Conservation (phyloP, 2,113 vertebrate species). For the Dipodomys merriami region DNA sequence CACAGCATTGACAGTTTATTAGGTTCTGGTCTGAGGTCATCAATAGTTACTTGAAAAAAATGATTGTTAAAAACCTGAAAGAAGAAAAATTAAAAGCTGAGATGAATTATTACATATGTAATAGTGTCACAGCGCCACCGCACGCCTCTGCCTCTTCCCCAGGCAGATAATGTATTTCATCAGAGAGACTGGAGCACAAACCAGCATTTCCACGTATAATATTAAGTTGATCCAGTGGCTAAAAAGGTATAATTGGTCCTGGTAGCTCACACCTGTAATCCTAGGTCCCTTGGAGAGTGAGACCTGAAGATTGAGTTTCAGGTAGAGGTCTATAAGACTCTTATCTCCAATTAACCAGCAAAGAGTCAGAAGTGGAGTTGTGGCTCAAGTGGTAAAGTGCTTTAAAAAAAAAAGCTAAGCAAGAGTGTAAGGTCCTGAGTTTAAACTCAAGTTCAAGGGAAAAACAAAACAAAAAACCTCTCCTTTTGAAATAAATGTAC, state of each 20-base stretch:
- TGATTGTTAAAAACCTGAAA: slow-evolving; percentile 92
- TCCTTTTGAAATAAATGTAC: not conserved
- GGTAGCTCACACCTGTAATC: too few relatives aligned
- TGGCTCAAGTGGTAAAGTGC: too few relatives aligned
- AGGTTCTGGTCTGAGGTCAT: slow-evolving; percentile 90
- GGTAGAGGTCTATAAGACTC: too few relatives aligned
- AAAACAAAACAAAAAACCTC: too few relatives aligned
- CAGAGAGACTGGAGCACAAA: not conserved
- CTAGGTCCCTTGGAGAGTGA: too few relatives aligned
- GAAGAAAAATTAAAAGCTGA: slow-evolving; percentile 10
- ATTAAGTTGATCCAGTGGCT: not conserved
- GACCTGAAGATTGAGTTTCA: not conserved
- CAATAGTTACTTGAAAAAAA: slow-evolving; percentile 96
- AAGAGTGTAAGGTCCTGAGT: too few relatives aligned
- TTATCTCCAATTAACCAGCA: too few relatives aligned
- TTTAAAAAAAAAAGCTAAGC: too few relatives aligned
- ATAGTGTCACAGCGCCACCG: not conserved
- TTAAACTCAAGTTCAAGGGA: too few relatives aligned
- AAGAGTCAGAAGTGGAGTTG: too few relatives aligned
- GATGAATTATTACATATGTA: slow-evolving; percentile 15
- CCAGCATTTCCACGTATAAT: not conserved
- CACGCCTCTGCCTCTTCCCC: too few relatives aligned
- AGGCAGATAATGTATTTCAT: not conserved
- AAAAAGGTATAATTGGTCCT: not conserved
- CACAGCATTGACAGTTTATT: slow-evolving; percentile 89